phyloP scores from a whole-genome alignment of 2,113 vertebrate genomes.

The Leucosticte australis region DNA sequence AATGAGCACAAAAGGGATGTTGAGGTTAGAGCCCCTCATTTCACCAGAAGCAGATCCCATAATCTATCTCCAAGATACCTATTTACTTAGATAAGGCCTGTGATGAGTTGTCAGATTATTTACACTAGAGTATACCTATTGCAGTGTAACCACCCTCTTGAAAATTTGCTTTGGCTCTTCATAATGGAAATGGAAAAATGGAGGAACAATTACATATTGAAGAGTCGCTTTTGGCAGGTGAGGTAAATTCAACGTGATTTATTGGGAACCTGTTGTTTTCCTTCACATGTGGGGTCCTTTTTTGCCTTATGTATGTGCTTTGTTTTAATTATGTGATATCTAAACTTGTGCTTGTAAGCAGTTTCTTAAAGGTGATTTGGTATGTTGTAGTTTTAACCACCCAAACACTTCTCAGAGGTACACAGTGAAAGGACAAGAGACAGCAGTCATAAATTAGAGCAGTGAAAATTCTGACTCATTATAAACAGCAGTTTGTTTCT shows the following conservation, averaged over 20 bases:
- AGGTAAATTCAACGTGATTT: not conserved
- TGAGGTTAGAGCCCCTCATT: not conserved
- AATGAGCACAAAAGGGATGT: not conserved
- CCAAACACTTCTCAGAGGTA: not conserved
- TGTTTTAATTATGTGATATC: not conserved
- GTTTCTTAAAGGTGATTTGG: not conserved
- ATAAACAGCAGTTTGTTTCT: not conserved
- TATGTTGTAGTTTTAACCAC: not conserved
- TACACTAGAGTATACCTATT: not conserved
- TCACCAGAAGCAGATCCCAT: not conserved
- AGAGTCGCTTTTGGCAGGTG: not conserved
- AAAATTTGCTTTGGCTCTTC: not conserved
- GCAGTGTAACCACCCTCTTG: not conserved
- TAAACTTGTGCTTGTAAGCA: not conserved
- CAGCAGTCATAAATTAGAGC: not conserved
- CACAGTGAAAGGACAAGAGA: not conserved
- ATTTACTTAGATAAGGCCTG: not conserved
- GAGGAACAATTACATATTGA: not conserved
- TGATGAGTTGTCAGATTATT: not conserved
- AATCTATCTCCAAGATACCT: not conserved
- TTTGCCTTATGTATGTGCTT: not conserved
- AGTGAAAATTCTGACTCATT: not conserved
- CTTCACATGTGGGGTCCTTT: not conserved
- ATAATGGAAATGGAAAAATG: not conserved
- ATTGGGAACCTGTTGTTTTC: not conserved